Conservation (phyloP, 2,888 invertebrate genomes). For the Nebria brevicollis region DNA sequence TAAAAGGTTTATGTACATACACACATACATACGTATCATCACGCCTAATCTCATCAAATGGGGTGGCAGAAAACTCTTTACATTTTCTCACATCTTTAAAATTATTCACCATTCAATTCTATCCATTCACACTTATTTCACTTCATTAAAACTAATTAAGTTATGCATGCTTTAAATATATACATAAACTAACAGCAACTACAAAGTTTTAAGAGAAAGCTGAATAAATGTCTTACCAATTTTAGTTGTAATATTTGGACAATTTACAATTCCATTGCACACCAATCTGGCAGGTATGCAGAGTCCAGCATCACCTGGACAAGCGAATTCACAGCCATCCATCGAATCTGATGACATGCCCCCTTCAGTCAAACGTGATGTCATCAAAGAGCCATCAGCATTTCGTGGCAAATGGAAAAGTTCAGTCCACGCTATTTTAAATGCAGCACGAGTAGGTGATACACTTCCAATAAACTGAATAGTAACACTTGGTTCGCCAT, state of each 20-base stretch:
- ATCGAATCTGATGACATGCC: conserved; percentile 61
- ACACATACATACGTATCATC: no score
- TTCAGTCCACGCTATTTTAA: conserved; percentile 92
- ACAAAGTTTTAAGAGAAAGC: conserved; percentile 21
- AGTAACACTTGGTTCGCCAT: conserved; percentile 68
- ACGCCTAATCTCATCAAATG: no score
- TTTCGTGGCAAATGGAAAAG: conserved; percentile 86
- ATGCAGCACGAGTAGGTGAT: conserved; percentile 82
- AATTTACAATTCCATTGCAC: conserved; percentile 89
- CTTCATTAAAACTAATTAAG: no score
- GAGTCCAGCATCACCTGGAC: conserved; percentile 83
- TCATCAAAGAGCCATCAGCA: conserved; percentile 81
- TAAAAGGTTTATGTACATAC: no score
- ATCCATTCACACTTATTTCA: no score
- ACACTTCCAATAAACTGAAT: conserved; percentile 79
- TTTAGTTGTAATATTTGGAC: conserved; percentile 75
- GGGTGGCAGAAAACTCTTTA: no score
- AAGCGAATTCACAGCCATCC: conserved; percentile 84
- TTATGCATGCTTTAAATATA: no score
- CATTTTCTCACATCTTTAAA: no score
- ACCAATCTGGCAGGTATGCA: conserved; percentile 86
- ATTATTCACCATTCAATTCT: no score
- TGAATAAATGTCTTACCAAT: conserved; percentile 59
- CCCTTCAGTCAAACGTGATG: conserved; percentile 77
- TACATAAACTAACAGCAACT: not conserved